Conservation (phyloP, 2,797 vertebrate genomes). For the Zenarchopterus dispar region DNA sequence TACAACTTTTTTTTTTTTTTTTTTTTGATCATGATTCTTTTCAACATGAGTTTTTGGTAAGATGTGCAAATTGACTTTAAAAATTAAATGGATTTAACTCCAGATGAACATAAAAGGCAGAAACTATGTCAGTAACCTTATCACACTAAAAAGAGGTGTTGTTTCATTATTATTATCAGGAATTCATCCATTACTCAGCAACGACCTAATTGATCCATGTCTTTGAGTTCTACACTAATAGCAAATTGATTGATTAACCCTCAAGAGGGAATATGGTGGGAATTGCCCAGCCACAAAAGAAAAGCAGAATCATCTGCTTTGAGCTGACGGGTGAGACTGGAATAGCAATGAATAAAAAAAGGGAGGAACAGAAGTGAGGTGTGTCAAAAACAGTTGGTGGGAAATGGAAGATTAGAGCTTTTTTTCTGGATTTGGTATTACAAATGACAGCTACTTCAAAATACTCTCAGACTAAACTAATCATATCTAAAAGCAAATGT, state of each 20-base stretch:
- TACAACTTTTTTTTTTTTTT: no score
- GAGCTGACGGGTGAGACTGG: constrained; percentile 47
- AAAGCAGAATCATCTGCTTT: constrained; percentile 61
- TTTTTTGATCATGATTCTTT: background rate
- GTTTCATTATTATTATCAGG: constrained; percentile 50
- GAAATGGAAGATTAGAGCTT: constrained; percentile 26
- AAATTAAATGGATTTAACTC: constrained; percentile 4
- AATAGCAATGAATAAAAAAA: constrained; percentile 56
- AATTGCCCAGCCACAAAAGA: constrained; percentile 56
- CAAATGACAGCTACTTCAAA: constrained; percentile 18
- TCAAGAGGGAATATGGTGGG: constrained; percentile 58
- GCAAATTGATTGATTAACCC: constrained; percentile 80
- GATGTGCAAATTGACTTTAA: constrained; percentile 7
- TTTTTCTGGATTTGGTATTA: constrained; percentile 16
- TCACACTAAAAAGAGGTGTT: constrained; percentile 28
- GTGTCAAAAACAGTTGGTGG: constrained; percentile 62
- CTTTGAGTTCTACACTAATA: constrained; percentile 78
- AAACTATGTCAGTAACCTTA: constrained; percentile 7
- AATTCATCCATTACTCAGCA: constrained; percentile 80
- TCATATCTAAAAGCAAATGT: constrained; percentile 31
- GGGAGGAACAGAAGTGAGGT: constrained; percentile 40
- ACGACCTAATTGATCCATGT: constrained; percentile 76
- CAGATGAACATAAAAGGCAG: constrained; percentile 16
- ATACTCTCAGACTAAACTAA: constrained; percentile 12
- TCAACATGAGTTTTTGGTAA: background rate